Percentiles rank a stretch among this genome's conserved stretches.
These are phyloP conservation scores for Enteromius fasciolatus DNA, from an alignment of 2,797 vertebrate genomes.

Conservation along the genomic window DNA sequence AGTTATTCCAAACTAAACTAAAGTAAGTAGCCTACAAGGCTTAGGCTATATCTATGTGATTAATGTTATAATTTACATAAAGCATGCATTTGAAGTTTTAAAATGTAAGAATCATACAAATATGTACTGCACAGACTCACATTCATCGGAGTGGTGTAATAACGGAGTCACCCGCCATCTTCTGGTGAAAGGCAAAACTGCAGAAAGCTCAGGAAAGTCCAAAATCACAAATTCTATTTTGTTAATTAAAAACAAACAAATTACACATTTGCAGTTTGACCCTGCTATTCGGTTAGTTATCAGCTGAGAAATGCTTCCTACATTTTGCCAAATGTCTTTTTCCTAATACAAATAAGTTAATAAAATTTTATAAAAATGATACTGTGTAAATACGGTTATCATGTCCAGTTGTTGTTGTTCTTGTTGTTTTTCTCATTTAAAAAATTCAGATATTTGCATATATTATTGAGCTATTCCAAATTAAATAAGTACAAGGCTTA, in stretches of 20 bases:
- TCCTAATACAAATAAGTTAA: too few relatives aligned
- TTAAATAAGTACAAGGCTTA: too few relatives aligned
- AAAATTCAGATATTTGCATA: too few relatives aligned
- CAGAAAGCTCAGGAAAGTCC: not conserved
- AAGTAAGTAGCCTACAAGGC: not conserved
- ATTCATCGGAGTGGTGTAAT: not conserved
- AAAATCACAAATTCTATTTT: not conserved
- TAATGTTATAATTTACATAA: not conserved
- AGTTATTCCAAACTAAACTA: not conserved
- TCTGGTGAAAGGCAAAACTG: not conserved
- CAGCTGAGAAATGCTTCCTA: not conserved
- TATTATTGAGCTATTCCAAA: too few relatives aligned
- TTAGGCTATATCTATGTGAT: not conserved
- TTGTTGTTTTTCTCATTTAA: too few relatives aligned
- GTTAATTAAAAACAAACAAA: not conserved
- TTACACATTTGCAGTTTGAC: too few relatives aligned
- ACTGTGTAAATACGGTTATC: too few relatives aligned
- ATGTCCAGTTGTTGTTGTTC: too few relatives aligned
- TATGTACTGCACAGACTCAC: not conserved
- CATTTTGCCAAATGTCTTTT: too few relatives aligned
- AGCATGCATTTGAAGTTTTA: not conserved
- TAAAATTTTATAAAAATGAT: too few relatives aligned
- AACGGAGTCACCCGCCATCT: slow-evolving; percentile 14
- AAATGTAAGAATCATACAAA: not conserved
- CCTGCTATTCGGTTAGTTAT: not conserved